Evolutionary conservation across 1,140 invertebrate species (phyloP), one percentile per base, ranked within the genome.

Genomic region (Leptinotarsa texana): DNA sequence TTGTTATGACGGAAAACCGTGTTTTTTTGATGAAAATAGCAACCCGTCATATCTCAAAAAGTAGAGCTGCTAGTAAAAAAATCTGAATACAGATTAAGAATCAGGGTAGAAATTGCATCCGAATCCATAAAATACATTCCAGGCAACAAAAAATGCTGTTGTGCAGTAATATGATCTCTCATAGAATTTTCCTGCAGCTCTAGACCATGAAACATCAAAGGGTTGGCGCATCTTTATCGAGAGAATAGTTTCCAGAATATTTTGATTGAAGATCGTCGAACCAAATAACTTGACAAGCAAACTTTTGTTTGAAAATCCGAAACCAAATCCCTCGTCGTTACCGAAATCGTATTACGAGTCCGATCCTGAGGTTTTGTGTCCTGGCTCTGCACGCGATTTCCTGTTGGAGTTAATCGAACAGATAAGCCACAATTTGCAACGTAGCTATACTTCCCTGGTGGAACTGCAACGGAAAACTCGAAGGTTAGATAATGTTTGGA

Each of bases 321-420:
- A 42, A 8, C 8, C 6, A 11, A 42, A 42, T 42, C 33, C 8
- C 33, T 42, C 8, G 2, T 42, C 33, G 51, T n/a, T 57, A 57
- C 6, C n/a, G 51, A 57, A 18, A 57, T 57, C 6, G 17, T 15
- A 5, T 18, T 17, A 57, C 51, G 15, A 57, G 15, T 57, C 51
- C 51, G n/a, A 15, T 17, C 4, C 51, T 57, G 51, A 62, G 21
- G 27, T 62, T 24, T 68, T 77, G 63, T 71, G 74, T 27, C 62
- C 27, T 24, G n/a, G 21, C 5, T 68, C 48, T 66, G 77, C 74
- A 75, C 74, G 77, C 74, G 68, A 78, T 78, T 73, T 78, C 49
- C 77, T 63, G 42, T 22, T 18, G 65, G 24, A 24, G 69, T 51
- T 72, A 49, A 22, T 62, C 27, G 18, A 72, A 57, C 69, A 22